Base-by-base conservation (phyloP, 2,888 invertebrate species). In the Oligia strigilis region DNA sequence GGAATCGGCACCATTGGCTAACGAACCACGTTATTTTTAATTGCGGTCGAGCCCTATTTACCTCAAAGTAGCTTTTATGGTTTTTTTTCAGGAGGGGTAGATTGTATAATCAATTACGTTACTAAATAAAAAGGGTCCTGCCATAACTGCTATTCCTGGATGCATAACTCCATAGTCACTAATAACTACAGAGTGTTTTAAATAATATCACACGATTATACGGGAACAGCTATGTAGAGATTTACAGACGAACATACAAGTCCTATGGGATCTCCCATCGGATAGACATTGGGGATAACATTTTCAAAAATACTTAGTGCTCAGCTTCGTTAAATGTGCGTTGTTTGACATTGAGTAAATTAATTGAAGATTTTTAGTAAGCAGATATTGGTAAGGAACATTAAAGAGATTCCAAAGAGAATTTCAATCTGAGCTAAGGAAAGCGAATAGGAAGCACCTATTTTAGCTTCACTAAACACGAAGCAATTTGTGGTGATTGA, bases 1-100 rank as follows among this genome's bases (percentile, higher is more conserved):
- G 40, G 40, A 40, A 40, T 40, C 40, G 40, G 5, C 40, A 40
- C 40, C 40, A 40, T 40, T 55, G 19, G 75, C 72, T 76, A 81
- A 70, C 82, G 76, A 77, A 73, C 72, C 65, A 65, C 72, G n/a
- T 81, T 81, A 83, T 76, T 83, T 85, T 81, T 77, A 85, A 83
- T 81, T 77, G 55, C 40, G 36, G 40, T 43, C n/a, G 49, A 66
- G 29, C 52, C 55, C 55, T 76, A 49, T 73, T 70, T 75, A 70
- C 65, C 55, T 70, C n/a, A 46, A 52, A 81, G 69, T 72, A 46
- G 19, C 29, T 65, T 60, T 43, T 62, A 58, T 64, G 52, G 6
- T 19, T 40, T 46, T 78, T 58, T 66, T 60, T 43, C 40, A 75
- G 13, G n/a, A 60, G 9, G 14, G 17, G 70, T 52, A 58, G 19